Conservation (phyloP, 2,113 vertebrate genomes). For the Lepidothrix coronata region DNA sequence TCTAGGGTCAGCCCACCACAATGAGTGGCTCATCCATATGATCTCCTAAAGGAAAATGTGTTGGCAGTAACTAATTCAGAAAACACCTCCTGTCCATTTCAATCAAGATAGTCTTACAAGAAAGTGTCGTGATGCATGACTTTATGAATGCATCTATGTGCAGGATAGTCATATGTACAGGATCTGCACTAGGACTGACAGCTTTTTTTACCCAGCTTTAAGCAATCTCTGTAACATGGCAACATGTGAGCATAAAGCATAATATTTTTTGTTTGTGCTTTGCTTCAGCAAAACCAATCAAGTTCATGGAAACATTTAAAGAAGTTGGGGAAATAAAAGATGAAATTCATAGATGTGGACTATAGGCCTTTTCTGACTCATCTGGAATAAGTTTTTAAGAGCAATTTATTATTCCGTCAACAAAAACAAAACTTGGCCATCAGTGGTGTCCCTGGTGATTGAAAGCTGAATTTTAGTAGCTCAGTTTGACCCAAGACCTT, state of each 20-base stretch:
- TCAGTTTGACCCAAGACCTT: neutral
- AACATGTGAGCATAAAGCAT: neutral
- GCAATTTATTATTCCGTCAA: neutral
- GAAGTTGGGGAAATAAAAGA: neutral
- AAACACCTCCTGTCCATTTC: neutral
- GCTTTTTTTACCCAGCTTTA: neutral
- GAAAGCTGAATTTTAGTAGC: neutral
- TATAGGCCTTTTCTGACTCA: neutral
- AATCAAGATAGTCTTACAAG: neutral
- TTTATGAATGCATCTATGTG: accelerated
- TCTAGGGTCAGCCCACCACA: neutral
- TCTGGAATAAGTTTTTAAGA: neutral
- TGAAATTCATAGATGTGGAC: neutral
- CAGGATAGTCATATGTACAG: neutral
- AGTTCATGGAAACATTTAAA: neutral
- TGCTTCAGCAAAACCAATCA: neutral
- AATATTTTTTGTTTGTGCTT: neutral
- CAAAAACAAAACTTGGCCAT: neutral
- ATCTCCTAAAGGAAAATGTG: neutral
- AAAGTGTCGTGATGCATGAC: neutral
- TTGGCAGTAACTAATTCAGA: neutral
- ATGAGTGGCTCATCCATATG: neutral
- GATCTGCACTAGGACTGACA: neutral
- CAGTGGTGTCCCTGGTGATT: neutral
- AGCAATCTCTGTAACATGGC: neutral